Evolutionary conservation across 2,113 vertebrate genomes (phyloP).

Genomic region (Corythaeola cristata): DNA sequence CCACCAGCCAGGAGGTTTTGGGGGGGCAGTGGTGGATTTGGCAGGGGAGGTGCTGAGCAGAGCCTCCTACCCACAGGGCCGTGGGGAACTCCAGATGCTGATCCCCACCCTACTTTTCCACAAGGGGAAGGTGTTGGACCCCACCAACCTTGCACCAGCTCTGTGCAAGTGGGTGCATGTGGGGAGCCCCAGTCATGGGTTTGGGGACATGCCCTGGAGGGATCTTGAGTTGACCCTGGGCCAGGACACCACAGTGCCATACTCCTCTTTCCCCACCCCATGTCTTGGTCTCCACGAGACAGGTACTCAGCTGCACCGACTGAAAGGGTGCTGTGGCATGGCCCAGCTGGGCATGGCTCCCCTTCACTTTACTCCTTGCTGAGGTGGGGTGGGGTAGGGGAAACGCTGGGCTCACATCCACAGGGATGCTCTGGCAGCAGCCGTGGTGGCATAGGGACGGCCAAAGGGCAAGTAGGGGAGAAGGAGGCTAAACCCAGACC

Average conservation of each 20-base stretch:
- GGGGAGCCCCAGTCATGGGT: no score
- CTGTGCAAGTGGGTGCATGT: background rate
- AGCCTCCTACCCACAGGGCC: background rate
- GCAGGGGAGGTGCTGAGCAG: background rate
- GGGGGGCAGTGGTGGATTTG: background rate
- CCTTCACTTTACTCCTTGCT: rapidly evolving
- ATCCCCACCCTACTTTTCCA: background rate
- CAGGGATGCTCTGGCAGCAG: background rate
- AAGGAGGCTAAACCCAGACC: background rate
- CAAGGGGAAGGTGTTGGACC: background rate
- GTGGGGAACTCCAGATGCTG: rapidly evolving
- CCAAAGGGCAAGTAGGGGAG: background rate
- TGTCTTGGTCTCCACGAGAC: rapidly evolving
- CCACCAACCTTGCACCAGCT: background rate
- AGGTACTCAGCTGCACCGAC: background rate
- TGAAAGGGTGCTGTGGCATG: background rate
- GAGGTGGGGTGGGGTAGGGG: background rate
- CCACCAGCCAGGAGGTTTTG: background rate
- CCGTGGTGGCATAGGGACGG: background rate
- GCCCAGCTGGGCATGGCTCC: background rate
- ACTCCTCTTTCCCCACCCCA: rapidly evolving
- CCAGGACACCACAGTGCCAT: background rate
- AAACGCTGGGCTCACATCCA: rapidly evolving
- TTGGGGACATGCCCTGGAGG: background rate
- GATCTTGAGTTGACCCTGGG: background rate